Evolutionary conservation across 1,140 invertebrate species (phyloP), one percentile per base, ranked within the genome.

Genomic region (Drosophila erecta): DNA sequence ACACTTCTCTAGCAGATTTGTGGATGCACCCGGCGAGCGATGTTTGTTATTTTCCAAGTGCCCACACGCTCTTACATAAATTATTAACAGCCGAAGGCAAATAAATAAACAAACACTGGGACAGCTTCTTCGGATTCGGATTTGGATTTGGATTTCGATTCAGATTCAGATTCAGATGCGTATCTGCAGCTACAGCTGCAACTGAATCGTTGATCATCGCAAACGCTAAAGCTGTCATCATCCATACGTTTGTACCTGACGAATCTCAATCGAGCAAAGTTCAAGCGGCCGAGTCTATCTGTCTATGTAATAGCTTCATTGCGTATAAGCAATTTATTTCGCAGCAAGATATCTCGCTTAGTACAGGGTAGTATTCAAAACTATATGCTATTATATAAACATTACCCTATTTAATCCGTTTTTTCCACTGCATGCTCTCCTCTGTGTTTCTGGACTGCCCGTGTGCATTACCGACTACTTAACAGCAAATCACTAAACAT

Each of bases 401-500:
- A 38, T 4, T 12, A 38, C 3, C 14, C 3, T 38, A 14, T 38
- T 11, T 14, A 12, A 38, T n/a, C 30, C 15, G 4, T 35, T 51
- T 51, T 6, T 67, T 30, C 60, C 55, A 12, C 50, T 53, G 44
- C 49, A 65, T 49, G 35, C 43, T 15, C 43, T n/a, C 6, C 17
- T 20, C 15, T 11, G 22, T 40, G 24, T 40, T 44, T 51, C n/a
- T 54, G 12, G 35, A 30, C 41, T 56, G 64, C 47, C 27, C 64
- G 66, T 56, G 51, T 70, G 80, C 80, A 84, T 84, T 84, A 79
- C 81, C 67, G 62, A 87, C 83, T 83, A 87, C 83, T 87, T 87
- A 87, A 87, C 84, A 87, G 84, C 84, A 87, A 87, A 87, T 87
- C 84, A 87, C 84, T 87, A 87, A 87, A 89, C 84, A 89, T 89